Base-by-base conservation (phyloP, 2,888 invertebrate species). In the Euzophera pinguis region DNA sequence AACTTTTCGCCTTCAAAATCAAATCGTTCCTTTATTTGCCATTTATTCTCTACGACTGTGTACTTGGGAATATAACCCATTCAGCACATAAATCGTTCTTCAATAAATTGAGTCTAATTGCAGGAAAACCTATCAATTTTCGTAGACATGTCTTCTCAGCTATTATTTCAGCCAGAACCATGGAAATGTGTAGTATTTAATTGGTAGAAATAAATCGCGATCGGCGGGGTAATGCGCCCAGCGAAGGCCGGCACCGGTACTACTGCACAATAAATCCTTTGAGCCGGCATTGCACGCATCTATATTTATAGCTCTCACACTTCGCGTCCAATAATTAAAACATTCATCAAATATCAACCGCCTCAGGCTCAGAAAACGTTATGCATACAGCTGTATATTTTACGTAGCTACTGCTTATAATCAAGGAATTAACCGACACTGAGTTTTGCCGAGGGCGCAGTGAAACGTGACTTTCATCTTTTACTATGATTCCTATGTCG, bases 311-410 rank as follows among this genome's bases (percentile, higher is more conserved):
- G 60, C 67, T 63, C 65, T 73, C 60, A 71, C 76, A 73, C 76
- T 70, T 74, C 65, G 63, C 56, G 63, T 62, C 65, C 64, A 69
- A 70, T 74, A 75, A 79, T 82, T 81, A 81, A 76, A 75, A 76
- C 69, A 71, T 73, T 69, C 61, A 68, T 67, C 69, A 64, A 62
- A 62, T 50, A 53, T 56, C 61, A 54, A 65, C 67, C 60, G 54
- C 52, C 37, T 47, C 55, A 43, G 45, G 35, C 47, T 22, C 45
- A 50, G 56, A 53, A 53, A 54, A 16, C 39, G 3, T 39, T 39
- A 13, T 16, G n/a, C 5, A 9, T 16, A 12, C 14, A 10, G n/a
- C 17, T 13, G n/a, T 43, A 37, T 42, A 38, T 17, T 52, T 53
- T 51, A 53, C 42, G 50, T 55, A 60, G 56, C 58, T 60, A 54